Conservation (phyloP, 2,888 invertebrate genomes). For the Philhelius pedissequus region DNA sequence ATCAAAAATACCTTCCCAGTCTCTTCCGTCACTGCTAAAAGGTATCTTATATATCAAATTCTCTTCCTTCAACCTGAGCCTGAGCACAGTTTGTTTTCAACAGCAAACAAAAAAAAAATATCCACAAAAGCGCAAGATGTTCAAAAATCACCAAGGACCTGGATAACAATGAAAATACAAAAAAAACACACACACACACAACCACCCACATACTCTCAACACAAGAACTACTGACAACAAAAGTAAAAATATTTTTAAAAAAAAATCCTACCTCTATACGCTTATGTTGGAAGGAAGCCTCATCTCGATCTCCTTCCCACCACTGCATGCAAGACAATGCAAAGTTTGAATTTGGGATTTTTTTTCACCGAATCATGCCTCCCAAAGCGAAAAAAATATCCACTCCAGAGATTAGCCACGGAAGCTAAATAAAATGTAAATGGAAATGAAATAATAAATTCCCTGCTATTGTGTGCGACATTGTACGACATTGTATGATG, state of each 20-base stretch:
- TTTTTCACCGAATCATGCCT: constrained; percentile 6
- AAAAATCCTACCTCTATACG: constrained; percentile 15
- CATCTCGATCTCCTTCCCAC: constrained; percentile 10
- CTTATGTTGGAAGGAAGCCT: not conserved
- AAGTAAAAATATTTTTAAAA: constrained; percentile 21
- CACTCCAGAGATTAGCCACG: constrained; percentile 68
- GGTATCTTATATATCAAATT: constrained; percentile 56
- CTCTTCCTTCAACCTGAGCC: constrained; percentile 35
- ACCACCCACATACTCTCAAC: not conserved
- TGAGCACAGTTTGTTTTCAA: constrained; percentile 31
- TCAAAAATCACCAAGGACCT: constrained; percentile 33
- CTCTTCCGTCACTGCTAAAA: not conserved
- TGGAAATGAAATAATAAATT: constrained; percentile 69
- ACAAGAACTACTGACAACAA: constrained; percentile 45
- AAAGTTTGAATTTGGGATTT: constrained; percentile 66
- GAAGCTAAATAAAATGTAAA: constrained; percentile 68
- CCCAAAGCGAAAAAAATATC: constrained; percentile 38
- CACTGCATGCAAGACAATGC: constrained; percentile 57
- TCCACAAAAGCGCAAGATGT: constrained; percentile 53
- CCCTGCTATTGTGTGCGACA: constrained; percentile 62
- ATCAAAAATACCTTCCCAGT: constrained; percentile 16
- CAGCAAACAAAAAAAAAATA: not conserved
- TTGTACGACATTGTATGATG: constrained; percentile 66
- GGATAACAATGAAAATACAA: constrained; percentile 17
- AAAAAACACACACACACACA: constrained; percentile 29